These are phyloP conservation scores for Lates japonicus DNA, from an alignment of 2,797 vertebrate species.

Conservation along the genomic window DNA sequence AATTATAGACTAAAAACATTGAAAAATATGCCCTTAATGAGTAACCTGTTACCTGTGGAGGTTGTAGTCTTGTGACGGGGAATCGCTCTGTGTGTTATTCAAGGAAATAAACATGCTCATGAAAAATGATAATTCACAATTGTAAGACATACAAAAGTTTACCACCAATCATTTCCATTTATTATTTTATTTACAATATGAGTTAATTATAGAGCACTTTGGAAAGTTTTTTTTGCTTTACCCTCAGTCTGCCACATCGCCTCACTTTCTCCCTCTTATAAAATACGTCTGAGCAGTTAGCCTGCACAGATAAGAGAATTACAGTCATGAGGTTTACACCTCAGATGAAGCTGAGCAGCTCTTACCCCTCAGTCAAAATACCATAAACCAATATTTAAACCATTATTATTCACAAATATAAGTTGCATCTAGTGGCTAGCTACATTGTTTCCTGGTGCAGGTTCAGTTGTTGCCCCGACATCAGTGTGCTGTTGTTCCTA, in stretches of 20 bases:
- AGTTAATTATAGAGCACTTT: slow-evolving; percentile 44
- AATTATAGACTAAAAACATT: not conserved
- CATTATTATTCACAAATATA: not conserved
- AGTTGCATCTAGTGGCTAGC: too few relatives aligned
- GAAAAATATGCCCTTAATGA: not conserved
- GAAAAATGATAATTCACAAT: not conserved
- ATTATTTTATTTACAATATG: too few relatives aligned
- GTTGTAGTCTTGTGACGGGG: not conserved
- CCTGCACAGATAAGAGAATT: slow-evolving; percentile 16
- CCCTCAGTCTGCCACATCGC: slow-evolving; percentile 36
- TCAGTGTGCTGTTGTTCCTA: too few relatives aligned
- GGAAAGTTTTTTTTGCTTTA: slow-evolving; percentile 19
- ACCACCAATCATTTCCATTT: slow-evolving; percentile 7
- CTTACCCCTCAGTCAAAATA: not conserved
- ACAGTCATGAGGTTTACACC: slow-evolving; percentile 14
- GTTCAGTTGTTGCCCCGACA: too few relatives aligned
- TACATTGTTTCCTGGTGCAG: too few relatives aligned
- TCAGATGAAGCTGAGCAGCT: not conserved
- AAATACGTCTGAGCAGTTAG: slow-evolving; percentile 48
- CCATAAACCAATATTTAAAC: slow-evolving; percentile 5
- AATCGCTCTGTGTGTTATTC: not conserved
- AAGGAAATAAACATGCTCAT: not conserved
- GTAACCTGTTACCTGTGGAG: not conserved
- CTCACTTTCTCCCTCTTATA: slow-evolving; percentile 11
- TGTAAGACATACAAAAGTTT: not conserved